Base-by-base conservation (phyloP, 2,888 invertebrate species). In the Nephrocerus scutellatus region DNA sequence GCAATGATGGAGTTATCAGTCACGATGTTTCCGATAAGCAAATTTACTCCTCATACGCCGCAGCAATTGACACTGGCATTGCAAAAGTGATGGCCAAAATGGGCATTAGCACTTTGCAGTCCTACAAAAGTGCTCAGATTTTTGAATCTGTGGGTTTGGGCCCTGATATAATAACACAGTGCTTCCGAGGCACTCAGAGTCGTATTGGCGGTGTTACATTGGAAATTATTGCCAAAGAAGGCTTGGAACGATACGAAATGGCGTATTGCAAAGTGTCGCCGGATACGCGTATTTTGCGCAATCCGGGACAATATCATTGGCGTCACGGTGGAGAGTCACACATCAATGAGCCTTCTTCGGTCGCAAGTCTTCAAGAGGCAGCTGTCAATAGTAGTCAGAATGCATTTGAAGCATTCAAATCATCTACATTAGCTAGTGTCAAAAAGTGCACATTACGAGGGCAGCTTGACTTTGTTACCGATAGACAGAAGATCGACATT, bases 71-170 rank as follows among this genome's bases (percentile, higher is more conserved):
- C 57, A 81, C 90, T 2, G 95, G 95, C 33, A 84, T 89, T 51
- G 79, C 84, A 33, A 92, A 92, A 69, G 90, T 79, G 1, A 98
- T 98, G 97, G 97, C 98, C 5, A 98, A 98, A 69, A 98, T 98
- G 98, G 98, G 98, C 40, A 98, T 98, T 60, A 95, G 93, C 40
- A 98, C 97, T 0, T 72, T 98, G 25, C 97, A 97, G 66, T 96
- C 95, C 0, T 98, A 98, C 71, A 97, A 96, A 72, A 90, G 95
- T 47, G 98, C 98, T 1, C 98, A 98, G 72, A 98, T 98, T 55
- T 98, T 98, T 62, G 98, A 98, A 70, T 96, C 96, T 1, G 95
- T 98, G 8, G 98, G 98, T 1, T 69, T 98, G 30, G 83, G 86
- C 24, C 79, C 84, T 43, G 95, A 97, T 57, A 87, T 98, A 1